Evolutionary conservation across 2,797 vertebrate genomes (phyloP).

Genomic region (Gymnopithys bicolor): DNA sequence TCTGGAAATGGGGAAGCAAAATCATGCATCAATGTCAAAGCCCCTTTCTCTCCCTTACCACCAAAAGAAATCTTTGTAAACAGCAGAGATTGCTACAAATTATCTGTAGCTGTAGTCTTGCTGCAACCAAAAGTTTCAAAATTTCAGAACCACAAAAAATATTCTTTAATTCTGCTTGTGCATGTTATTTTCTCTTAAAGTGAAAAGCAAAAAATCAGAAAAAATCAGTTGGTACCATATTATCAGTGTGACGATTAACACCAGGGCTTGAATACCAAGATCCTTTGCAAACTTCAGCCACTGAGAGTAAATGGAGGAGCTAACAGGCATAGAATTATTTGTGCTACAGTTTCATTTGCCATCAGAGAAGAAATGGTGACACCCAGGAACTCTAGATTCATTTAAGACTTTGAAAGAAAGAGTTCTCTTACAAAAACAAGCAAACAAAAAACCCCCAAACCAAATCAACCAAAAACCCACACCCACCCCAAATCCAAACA

Average conservation of each 20-base stretch:
- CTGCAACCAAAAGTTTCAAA: background rate
- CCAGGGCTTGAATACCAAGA: background rate
- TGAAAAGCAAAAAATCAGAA: background rate
- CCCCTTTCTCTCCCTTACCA: background rate
- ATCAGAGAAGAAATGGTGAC: background rate
- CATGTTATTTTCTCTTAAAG: background rate
- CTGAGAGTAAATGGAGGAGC: background rate
- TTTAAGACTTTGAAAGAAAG: background rate
- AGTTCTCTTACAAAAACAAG: background rate
- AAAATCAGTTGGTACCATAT: background rate
- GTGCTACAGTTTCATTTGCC: background rate
- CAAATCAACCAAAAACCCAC: background rate
- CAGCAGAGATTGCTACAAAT: background rate
- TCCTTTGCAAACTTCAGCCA: background rate
- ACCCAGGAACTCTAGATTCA: background rate
- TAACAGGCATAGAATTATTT: background rate
- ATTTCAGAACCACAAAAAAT: background rate
- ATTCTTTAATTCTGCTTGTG: background rate
- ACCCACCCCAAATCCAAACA: background rate
- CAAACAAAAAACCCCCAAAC: background rate
- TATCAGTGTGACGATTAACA: background rate
- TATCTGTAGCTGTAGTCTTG: background rate
- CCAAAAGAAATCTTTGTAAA: background rate
- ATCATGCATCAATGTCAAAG: background rate
- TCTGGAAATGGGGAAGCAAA: background rate